Evolutionary conservation across 2,888 invertebrate species (phyloP), one percentile per base, ranked within the genome.

Genomic region (Camptogramma bilineatum): DNA sequence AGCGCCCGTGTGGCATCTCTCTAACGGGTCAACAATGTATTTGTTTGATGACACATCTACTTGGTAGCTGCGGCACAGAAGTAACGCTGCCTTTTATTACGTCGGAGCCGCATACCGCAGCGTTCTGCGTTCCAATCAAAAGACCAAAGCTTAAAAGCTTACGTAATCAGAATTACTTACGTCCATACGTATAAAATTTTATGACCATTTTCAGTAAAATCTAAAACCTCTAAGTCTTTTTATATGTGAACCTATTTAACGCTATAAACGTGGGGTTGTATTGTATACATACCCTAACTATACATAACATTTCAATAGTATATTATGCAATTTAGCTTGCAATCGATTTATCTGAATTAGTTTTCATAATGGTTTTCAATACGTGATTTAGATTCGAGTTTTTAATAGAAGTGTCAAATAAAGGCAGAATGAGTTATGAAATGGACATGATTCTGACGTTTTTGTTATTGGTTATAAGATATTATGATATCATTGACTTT

Each of bases 311-410:
- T 52, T 52, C 19, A 48, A 52, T 52, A 21, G 5, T 28, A 19
- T 5, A 48, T n/a, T 48, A 34, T 17, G 34, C 31, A 19, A 34
- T 56, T 56, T 48, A 48, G 55, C 9, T 31, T 13, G 18, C 55
- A 21, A 48, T 56, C 18, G 34, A 56, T 56, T 56, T 56, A 56
- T 56, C 19, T 47, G 19, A 56, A 48, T 48, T 31, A 48, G n/a
- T 42, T 56, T 47, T 34, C 9, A 48, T 18, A 58, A 51, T 58
- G 18, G 51, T 19, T 34, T 48, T 56, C 34, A 48, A 48, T 55
- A 47, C 46, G n/a, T 28, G 31, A 47, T 55, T 48, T 21, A 21
- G 48, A 21, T 34, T 56, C 16, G n/a, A 34, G 16, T n/a, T 56
- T n/a, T 39, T 34, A 34, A 56, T 50, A 50, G 8, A 48, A 47